Percentiles rank a stretch among this genome's conserved stretches.
Conservation (phyloP, 2,113 vertebrate genomes). For the Muntiacus muntjak region DNA sequence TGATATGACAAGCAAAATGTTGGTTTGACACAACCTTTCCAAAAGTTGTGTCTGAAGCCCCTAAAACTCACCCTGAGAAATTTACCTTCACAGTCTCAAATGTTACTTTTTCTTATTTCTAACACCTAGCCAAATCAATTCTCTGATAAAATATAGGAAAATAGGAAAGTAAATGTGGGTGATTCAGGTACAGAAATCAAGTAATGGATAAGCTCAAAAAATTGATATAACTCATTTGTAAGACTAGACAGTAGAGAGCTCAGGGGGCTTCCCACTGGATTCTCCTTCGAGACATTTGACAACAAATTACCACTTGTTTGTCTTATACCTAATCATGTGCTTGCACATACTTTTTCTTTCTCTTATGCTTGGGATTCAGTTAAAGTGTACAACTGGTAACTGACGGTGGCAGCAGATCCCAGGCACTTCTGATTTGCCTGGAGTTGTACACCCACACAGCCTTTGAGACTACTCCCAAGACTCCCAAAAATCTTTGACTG, state of each 20-base stretch:
- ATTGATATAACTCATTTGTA: background rate
- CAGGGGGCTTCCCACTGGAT: background rate
- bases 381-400: background rate
- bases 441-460: background rate
- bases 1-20: background rate
- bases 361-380: background rate
- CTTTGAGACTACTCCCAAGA: background rate
- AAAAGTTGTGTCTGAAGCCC: background rate
- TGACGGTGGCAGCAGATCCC: background rate
- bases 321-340: background rate
- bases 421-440: background rate
- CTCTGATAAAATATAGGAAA: background rate
- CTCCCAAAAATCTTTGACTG: background rate
- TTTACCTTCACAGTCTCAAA: background rate
- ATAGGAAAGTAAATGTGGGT: background rate
- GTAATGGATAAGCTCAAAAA: background rate
- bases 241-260: accelerated
- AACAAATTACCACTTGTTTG: background rate
- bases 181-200: background rate
- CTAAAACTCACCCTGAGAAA: background rate
- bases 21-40: background rate
- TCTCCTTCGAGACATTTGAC: background rate
- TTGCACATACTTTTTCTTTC: background rate
- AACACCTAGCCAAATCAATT: background rate
- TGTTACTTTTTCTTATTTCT: background rate